Conservation (phyloP, 2,113 vertebrate genomes). For the Coptodon bakossiorum region DNA sequence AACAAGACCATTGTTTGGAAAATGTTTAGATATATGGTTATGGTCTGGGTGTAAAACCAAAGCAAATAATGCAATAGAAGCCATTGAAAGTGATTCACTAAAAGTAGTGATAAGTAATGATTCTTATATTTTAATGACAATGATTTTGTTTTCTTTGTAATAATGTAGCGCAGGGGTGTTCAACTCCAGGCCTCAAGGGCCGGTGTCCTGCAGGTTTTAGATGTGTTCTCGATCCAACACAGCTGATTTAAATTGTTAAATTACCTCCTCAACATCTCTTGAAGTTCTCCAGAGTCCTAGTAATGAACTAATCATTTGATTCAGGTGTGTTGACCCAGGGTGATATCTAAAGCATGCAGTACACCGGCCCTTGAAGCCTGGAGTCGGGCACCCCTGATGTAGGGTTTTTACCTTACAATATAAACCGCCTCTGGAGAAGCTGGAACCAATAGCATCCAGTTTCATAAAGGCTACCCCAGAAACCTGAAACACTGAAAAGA, state of each 20-base stretch:
- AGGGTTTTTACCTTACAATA: neutral
- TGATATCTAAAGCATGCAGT: neutral
- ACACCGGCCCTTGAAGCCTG: neutral
- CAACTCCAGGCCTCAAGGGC: neutral
- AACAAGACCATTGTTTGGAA: neutral
- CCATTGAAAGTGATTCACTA: neutral
- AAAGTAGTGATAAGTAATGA: neutral
- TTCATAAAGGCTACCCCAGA: neutral
- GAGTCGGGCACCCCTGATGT: neutral
- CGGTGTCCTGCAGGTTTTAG: rapidly evolving
- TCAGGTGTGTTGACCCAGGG: neutral
- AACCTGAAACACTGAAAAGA: neutral
- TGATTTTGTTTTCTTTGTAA: neutral
- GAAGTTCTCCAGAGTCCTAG: neutral
- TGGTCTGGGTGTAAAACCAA: neutral
- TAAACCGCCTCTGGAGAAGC: neutral
- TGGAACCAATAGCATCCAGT: neutral
- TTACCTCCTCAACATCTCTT: neutral
- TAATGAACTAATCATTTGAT: neutral
- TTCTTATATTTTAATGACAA: neutral
- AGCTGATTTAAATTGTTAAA: neutral
- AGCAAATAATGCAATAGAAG: neutral
- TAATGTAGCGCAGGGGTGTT: neutral
- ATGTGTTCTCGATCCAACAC: neutral
- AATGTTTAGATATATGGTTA: neutral